Percentiles rank a stretch among this genome's conserved stretches.
phyloP scores from a whole-genome alignment of 1,140 invertebrate genomes.

The Halesus radiatus region DNA sequence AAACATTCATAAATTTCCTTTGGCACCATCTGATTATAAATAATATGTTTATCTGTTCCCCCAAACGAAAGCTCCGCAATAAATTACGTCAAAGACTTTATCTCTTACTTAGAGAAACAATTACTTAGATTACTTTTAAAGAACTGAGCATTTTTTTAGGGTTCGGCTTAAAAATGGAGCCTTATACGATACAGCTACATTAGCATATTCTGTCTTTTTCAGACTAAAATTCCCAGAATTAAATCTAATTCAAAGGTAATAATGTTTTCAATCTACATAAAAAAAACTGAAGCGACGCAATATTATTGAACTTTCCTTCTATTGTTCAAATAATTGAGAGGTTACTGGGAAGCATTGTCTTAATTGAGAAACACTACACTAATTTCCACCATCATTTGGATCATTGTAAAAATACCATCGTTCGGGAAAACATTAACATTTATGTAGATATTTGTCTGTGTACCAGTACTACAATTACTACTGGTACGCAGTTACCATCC shows the following conservation, averaged over 20 bases:
- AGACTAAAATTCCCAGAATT: not conserved
- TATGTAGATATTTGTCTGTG: no score
- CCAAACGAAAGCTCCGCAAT: not conserved
- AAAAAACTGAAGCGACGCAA: not conserved
- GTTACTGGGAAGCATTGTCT: not conserved
- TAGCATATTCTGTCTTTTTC: conserved; percentile 18
- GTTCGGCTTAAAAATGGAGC: conserved; percentile 19
- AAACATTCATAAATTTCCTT: conserved; percentile 1
- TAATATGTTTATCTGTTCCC: not conserved
- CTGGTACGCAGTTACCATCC: no score
- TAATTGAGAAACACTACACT: no score
- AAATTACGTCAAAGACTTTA: conserved; percentile 10
- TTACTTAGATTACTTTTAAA: conserved; percentile 21
- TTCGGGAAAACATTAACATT: no score
- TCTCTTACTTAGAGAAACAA: conserved; percentile 20
- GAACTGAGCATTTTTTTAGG: not conserved
- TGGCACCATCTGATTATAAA: no score
- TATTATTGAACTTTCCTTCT: not conserved
- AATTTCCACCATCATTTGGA: no score
- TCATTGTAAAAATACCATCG: no score
- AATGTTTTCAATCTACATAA: conserved; percentile 1
- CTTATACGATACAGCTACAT: not conserved
- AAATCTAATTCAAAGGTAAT: not conserved
- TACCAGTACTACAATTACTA: no score
- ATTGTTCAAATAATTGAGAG: not conserved